Evolutionary conservation across 2,888 invertebrate genomes (phyloP), one percentile per base, ranked within the genome.

Genomic region (Macroteleia sp.): DNA sequence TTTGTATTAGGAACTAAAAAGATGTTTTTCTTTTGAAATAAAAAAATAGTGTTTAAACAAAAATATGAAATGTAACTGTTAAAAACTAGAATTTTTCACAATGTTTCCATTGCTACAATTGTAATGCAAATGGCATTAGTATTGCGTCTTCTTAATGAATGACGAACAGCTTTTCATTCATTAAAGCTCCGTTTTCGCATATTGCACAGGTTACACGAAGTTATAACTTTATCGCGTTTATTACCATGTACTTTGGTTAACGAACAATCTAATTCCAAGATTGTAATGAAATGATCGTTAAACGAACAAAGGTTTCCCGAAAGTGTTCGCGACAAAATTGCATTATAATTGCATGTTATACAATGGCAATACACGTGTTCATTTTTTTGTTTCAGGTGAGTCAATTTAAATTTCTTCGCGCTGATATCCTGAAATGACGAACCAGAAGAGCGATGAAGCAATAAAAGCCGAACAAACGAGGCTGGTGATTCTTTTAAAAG

Each of bases 221-320:
- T 59, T 28, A 77, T 70, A 77, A 77, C 64, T 66, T 66, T 19
- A 22, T 59, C 59, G 66, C 50, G 77, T 77, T 71, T 77, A 77
- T 67, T 71, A 48, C 71, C 71, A 36, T 42, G 61, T 59, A 57
- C 57, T 69, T 75, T 69, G 42, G 69, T 50, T 59, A 67, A 75
- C 67, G 54, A 69, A 56, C 67, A 44, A 48, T 48, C 48, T 50
- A 56, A 56, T 50, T 44, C 39, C 22, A 22, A 19, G 42, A 67
- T 67, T 62, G 30, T 34, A 41, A 20, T 14, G n/a, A 44, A 46
- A 44, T 34, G 32, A 36, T 56, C 54, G 14, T 66, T 66, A 66
- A 46, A 32, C 44, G 36, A 14, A 42, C 41, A 52, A 42, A 39
- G 39, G 17, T 4, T 44, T 30, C 12, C 10, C 32, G 19, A 46